Evolutionary conservation across 2,888 invertebrate genomes (phyloP), one percentile per base, ranked within the genome.

Genomic region (Mythimna ferrago): DNA sequence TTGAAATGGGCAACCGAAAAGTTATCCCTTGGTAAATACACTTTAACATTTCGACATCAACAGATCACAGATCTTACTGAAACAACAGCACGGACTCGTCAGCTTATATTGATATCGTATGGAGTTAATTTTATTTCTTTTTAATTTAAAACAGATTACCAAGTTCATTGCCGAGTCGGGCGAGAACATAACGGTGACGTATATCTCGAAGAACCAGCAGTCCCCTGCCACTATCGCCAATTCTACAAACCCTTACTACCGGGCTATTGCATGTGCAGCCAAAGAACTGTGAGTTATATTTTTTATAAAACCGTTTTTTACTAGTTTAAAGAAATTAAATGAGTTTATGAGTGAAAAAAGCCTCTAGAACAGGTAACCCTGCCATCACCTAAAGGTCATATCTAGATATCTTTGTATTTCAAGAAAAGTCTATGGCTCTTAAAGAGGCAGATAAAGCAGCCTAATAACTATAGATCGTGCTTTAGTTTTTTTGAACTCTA

Each of bases 161-260:
- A 16, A 82, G 58, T 97, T 97, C 97, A 97, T 97, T 71, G 87
- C 93, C 19, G 97, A 97, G 85, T 97, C 98, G 51, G 98, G 98
- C 0, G 95, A 96, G 41, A 97, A 96, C 69, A 97, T 98, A 48
- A 95, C 96, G 9, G 91, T 97, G 19, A 95, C 96, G 5, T 98
- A 96, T 86, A 89, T 96, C 41, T 93, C 96, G 81, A 97, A 97
- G 88, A 93, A 97, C 82, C 92, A 94, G 0, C 96, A 94, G 87
- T 94, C 97, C n/a, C 95, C 96, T 64, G 94, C 94, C 11, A 97
- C 98, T 0, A 92, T 96, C 65, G 89, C 97, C 5, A 96, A 97
- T 83, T 89, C 94, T 0, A 91, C 91, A 3, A 98, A 98, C 90
- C 95, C 96, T 0, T 98, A 97, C 93, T 98, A 97, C 97, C 83